A percentile compares a stretch with the other conserved stretches of the same genome.
phyloP scores from a whole-genome alignment of 2,888 invertebrate genomes.

The Eremobia ochroleuca region DNA sequence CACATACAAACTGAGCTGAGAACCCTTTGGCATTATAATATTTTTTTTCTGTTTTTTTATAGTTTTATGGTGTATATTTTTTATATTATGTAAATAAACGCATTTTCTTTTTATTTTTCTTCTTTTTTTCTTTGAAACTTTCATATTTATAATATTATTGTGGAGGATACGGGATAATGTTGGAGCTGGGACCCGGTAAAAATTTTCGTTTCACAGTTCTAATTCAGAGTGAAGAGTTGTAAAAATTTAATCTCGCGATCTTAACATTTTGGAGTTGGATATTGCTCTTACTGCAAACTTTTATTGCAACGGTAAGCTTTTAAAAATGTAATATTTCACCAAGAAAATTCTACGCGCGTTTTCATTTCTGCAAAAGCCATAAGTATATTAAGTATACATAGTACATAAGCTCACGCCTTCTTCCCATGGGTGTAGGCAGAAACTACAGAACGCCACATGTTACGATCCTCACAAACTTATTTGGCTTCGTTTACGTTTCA shows the following conservation, averaged over 20 bases:
- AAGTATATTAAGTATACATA: not conserved
- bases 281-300: constrained; percentile 17
- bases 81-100: too few relatives aligned
- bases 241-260: constrained; percentile 36
- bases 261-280: constrained; percentile 31
- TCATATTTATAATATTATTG: too few relatives aligned
- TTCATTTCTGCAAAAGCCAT: not conserved
- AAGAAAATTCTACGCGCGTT: constrained; percentile 16
- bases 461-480: too few relatives aligned
- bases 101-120: too few relatives aligned
- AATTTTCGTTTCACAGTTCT: not conserved
- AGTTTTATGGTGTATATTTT: too few relatives aligned
- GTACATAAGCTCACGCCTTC: too few relatives aligned
- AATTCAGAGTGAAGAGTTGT: not conserved
- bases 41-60: not conserved
- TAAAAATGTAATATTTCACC: constrained; percentile 41
- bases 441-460: too few relatives aligned
- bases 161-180: not conserved
- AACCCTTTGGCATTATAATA: not conserved
- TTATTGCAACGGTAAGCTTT: constrained; percentile 34
- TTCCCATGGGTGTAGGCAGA: not conserved
- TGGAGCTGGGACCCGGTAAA: not conserved
- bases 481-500: too few relatives aligned
- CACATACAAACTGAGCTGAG: not conserved
- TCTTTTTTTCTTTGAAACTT: too few relatives aligned